These are phyloP conservation scores for Heliconius cydno DNA, from an alignment of 2,888 invertebrate species.

Conservation along the genomic window DNA sequence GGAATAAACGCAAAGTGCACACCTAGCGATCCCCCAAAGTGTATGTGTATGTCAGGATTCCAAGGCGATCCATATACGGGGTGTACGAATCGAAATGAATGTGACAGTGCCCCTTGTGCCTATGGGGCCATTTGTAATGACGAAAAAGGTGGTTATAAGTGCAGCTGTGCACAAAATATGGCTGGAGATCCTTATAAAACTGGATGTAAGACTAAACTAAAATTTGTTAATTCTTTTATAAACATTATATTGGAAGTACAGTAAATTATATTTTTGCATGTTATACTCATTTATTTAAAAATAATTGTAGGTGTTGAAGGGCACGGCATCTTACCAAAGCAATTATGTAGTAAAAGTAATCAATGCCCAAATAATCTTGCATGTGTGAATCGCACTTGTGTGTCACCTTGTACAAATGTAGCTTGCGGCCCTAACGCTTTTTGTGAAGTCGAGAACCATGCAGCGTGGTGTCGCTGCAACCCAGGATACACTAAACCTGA, in stretches of 20 bases:
- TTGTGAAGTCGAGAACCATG: constrained; percentile 94
- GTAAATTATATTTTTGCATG: constrained; percentile 22
- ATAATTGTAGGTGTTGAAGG: constrained; percentile 61
- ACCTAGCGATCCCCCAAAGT: constrained; percentile 93
- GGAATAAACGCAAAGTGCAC: constrained; percentile 96
- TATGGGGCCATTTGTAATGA: constrained; percentile 95
- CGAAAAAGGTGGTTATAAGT: constrained; percentile 92
- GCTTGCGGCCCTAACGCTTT: constrained; percentile 93
- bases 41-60: constrained; percentile 93
- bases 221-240: neutral
- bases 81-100: constrained; percentile 94
- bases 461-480: constrained; percentile 94
- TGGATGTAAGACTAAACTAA: constrained; percentile 85
- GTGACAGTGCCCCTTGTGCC: constrained; percentile 91
- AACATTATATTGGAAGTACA: neutral
- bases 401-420: constrained; percentile 90
- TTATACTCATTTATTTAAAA: neutral
- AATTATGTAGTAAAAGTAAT: constrained; percentile 87
- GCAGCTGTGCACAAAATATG: constrained; percentile 92
- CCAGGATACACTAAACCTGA: constrained; percentile 91
- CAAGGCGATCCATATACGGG: constrained; percentile 93
- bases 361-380: constrained; percentile 92
- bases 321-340: constrained; percentile 81
- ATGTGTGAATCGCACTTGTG: constrained; percentile 90
- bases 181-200: constrained; percentile 93